phyloP scores from a whole-genome alignment of 2,797 vertebrate genomes.

The Loriculus beryllinus region DNA sequence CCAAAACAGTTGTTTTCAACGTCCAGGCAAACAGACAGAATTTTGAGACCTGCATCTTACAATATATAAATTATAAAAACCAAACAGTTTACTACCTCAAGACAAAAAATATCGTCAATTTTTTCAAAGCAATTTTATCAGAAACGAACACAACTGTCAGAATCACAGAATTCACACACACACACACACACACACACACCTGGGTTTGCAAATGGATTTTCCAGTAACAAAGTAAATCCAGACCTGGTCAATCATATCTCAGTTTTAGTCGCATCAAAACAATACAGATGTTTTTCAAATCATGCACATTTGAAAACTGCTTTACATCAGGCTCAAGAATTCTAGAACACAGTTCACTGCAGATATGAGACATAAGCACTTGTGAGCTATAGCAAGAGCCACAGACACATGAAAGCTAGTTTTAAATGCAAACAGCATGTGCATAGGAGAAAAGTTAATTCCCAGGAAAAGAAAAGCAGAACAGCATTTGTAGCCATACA shows the following conservation, averaged over 20 bases:
- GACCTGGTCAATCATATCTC: neutral
- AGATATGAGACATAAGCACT: neutral
- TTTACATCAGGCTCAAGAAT: slow-evolving; percentile 22
- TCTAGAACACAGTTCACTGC: neutral
- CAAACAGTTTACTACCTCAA: neutral
- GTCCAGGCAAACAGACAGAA: neutral
- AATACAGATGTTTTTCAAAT: slow-evolving; percentile 16
- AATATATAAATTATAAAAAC: neutral
- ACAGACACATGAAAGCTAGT: neutral
- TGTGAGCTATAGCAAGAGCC: slow-evolving; percentile 16
- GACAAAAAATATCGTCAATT: neutral
- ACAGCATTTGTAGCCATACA: neutral
- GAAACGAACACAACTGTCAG: neutral
- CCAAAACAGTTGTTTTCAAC: neutral
- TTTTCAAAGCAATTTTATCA: neutral
- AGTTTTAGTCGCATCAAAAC: neutral
- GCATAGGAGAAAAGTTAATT: slow-evolving; percentile 4
- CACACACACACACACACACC: neutral
- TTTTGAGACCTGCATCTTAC: neutral
- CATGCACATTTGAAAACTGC: slow-evolving; percentile 8
- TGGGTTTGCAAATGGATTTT: neutral
- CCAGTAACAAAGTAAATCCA: neutral
- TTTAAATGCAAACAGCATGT: slow-evolving; percentile 18
- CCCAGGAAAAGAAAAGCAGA: slow-evolving; percentile 6
- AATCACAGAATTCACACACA: neutral